These are phyloP conservation scores for Nannospalax galili DNA, from an alignment of 2,113 vertebrate species.

Conservation along the genomic window DNA sequence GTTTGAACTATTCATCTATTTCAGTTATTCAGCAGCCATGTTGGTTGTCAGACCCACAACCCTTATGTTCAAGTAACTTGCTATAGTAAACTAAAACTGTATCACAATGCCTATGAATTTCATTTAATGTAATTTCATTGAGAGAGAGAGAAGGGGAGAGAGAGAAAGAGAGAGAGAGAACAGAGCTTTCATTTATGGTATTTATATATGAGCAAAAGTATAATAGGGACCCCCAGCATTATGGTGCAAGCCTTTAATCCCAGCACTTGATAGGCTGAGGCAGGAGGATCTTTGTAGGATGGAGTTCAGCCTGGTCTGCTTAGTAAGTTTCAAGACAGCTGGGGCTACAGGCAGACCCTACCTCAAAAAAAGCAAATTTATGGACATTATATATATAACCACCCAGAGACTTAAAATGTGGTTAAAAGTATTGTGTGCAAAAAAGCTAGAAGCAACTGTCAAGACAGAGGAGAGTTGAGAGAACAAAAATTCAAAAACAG, in stretches of 20 bases:
- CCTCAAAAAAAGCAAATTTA: too few species aligned
- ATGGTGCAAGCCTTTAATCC: too few species aligned
- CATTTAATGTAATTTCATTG: too few species aligned
- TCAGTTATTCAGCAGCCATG: too few species aligned
- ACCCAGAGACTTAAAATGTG: not conserved
- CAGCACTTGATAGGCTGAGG: too few species aligned
- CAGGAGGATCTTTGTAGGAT: too few species aligned
- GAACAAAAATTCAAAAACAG: not conserved
- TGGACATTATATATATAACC: not conserved
- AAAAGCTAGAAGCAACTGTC: not conserved
- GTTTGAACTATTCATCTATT: rapidly evolving
- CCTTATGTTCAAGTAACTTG: too few species aligned
- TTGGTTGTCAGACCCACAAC: not conserved
- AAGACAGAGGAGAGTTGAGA: not conserved
- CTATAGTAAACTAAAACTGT: not conserved
- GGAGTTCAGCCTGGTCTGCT: too few species aligned
- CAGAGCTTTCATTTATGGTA: not conserved
- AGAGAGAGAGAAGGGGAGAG: not conserved
- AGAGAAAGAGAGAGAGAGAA: not conserved
- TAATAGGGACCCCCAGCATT: not conserved
- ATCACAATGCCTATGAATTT: not conserved
- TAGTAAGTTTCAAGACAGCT: too few species aligned
- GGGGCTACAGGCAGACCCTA: too few species aligned
- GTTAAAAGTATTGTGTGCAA: not conserved
- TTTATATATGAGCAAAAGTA: not conserved